These are phyloP conservation scores for Hippoglossus stenolepis DNA, from an alignment of 2,113 vertebrate genomes.

Conservation along the genomic window DNA sequence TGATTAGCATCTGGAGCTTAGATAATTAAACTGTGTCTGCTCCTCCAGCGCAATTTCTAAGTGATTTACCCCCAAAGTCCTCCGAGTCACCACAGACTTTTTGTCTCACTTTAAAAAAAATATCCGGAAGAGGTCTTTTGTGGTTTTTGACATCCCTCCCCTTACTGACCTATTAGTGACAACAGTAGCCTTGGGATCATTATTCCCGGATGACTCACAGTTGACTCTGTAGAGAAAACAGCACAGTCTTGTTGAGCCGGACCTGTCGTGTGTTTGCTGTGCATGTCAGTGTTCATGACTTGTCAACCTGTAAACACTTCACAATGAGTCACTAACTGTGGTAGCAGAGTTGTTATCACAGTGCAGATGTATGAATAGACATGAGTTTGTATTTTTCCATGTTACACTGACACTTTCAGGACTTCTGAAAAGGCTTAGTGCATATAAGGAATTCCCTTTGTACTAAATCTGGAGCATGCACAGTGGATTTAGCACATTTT, in stretches of 20 bases:
- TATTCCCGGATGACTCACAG: slow-evolving; percentile 19
- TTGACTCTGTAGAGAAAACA: slow-evolving; percentile 18
- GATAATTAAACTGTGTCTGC: slow-evolving; percentile 75
- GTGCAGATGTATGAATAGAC: neutral
- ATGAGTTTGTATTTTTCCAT: neutral
- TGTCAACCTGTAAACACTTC: slow-evolving; percentile 43
- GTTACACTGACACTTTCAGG: neutral
- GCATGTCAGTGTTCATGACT: slow-evolving; percentile 28
- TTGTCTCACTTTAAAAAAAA: neutral
- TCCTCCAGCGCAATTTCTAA: slow-evolving; percentile 34
- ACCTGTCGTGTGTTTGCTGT: slow-evolving; percentile 7
- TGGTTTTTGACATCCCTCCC: slow-evolving; percentile 23
- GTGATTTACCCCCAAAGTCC: slow-evolving; percentile 43
- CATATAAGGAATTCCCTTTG: neutral
- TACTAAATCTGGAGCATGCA: neutral
- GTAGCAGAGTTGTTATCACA: slow-evolving; percentile 6
- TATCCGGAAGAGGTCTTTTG: slow-evolving; percentile 6
- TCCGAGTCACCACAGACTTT: neutral
- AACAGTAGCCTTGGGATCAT: slow-evolving; percentile 11
- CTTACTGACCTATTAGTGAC: neutral
- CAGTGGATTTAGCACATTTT: neutral
- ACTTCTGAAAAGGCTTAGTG: neutral
- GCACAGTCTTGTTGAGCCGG: slow-evolving; percentile 51
- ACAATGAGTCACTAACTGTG: slow-evolving; percentile 35
- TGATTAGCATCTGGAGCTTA: slow-evolving; percentile 75